Evolutionary conservation across 2,797 vertebrate species (phyloP).

Genomic region (Xyrichtys novacula): DNA sequence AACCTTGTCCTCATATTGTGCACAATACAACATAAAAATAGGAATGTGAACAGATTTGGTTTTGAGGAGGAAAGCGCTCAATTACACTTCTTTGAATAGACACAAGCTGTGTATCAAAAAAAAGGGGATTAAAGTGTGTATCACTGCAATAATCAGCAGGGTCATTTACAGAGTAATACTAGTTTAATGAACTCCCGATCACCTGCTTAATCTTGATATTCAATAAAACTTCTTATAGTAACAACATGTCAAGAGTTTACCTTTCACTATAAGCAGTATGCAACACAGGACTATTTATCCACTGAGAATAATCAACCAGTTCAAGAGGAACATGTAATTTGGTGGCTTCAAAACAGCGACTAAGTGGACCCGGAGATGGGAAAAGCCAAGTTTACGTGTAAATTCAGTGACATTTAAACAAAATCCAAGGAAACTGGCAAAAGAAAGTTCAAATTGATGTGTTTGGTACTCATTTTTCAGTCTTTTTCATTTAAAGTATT

Average conservation of each 20-base stretch:
- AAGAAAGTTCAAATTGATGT: not conserved
- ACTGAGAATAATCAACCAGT: too few species aligned
- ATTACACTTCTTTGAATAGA: slow-evolving; percentile 61
- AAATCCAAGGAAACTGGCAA: not conserved
- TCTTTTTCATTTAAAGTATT: too few species aligned
- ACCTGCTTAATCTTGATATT: slow-evolving; percentile 28
- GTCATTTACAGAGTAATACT: slow-evolving; percentile 25
- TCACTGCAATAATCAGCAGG: slow-evolving; percentile 48
- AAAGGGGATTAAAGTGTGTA: too few species aligned
- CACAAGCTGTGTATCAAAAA: slow-evolving; percentile 56
- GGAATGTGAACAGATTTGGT: slow-evolving; percentile 26
- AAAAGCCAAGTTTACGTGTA: too few species aligned
- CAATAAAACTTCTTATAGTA: slow-evolving; percentile 11
- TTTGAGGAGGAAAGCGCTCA: slow-evolving; percentile 50
- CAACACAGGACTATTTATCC: too few species aligned
- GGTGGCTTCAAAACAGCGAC: not conserved
- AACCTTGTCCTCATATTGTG: slow-evolving; percentile 16
- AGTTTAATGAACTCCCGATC: slow-evolving; percentile 32
- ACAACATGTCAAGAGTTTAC: slow-evolving; percentile 16
- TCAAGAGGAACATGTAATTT: too few species aligned
- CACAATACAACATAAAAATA: slow-evolving; percentile 28
- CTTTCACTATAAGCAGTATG: not conserved
- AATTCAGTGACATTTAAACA: too few species aligned
- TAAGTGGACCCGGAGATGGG: not conserved
- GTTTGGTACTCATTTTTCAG: not conserved